phyloP scores from a whole-genome alignment of 2,113 vertebrate genomes.

The Gobio gobio region DNA sequence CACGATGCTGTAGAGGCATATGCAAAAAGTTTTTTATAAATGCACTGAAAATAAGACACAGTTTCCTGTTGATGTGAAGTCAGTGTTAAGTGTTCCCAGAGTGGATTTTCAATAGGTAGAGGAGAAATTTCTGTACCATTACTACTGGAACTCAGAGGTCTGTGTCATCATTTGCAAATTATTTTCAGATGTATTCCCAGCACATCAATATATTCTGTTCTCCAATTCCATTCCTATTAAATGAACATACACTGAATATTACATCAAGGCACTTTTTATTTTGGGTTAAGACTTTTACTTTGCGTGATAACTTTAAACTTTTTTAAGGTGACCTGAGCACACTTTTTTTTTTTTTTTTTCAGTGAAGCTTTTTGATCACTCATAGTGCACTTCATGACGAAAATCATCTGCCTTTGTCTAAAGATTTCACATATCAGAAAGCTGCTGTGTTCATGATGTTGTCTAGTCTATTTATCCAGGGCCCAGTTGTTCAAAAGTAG shows the following conservation, averaged over 20 bases:
- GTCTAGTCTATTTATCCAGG: slow-evolving; percentile 45
- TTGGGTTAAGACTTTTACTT: slow-evolving; percentile 4
- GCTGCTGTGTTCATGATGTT: slow-evolving; percentile 41
- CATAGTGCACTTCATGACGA: background rate
- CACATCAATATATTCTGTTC: background rate
- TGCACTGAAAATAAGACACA: slow-evolving; percentile 20
- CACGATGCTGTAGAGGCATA: slow-evolving; percentile 47
- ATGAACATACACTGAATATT: slow-evolving; percentile 34
- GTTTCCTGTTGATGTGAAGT: slow-evolving; percentile 20
- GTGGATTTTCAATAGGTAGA: slow-evolving; percentile 1
- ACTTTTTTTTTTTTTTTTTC: background rate
- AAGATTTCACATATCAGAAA: background rate
- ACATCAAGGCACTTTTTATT: slow-evolving; percentile 23
- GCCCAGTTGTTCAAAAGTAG: no score
- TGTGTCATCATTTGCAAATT: slow-evolving; percentile 36
- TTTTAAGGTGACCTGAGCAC: background rate
- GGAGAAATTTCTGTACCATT: background rate
- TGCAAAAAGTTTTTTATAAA: slow-evolving; percentile 34
- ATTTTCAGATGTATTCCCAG: slow-evolving; percentile 40
- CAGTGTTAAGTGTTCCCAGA: slow-evolving; percentile 22
- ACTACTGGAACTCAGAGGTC: background rate
- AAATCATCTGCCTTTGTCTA: background rate
- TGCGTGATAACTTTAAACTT: slow-evolving; percentile 6
- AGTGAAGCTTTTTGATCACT: background rate
- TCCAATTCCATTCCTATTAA: background rate